These are phyloP conservation scores for Lagodon rhomboides DNA, from an alignment of 2,797 vertebrate species.

Conservation along the genomic window DNA sequence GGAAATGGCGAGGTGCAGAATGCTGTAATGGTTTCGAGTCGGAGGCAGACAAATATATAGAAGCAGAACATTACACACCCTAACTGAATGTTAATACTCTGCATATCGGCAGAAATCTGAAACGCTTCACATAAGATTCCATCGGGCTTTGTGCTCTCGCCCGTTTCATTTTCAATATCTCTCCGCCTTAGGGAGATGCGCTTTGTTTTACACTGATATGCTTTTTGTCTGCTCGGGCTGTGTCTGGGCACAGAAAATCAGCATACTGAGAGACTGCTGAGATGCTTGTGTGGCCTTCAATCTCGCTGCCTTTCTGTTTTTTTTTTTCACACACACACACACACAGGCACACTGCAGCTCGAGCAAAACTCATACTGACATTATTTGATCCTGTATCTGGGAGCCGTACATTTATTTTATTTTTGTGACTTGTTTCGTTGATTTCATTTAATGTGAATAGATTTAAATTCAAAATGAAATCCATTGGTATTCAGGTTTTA, in stretches of 20 bases:
- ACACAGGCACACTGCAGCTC: conserved; percentile 7
- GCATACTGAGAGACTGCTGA: conserved; percentile 41
- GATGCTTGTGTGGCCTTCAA: conserved; percentile 52
- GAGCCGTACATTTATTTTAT: neutral
- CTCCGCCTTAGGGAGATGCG: conserved; percentile 69
- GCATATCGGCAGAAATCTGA: conserved; percentile 79
- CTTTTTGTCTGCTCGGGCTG: conserved; percentile 72
- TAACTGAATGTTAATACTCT: conserved; percentile 79
- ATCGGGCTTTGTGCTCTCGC: conserved; percentile 69
- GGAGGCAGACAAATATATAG: conserved; percentile 65
- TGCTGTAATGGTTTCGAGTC: conserved; percentile 57
- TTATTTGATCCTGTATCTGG: neutral
- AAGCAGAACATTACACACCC: conserved; percentile 68
- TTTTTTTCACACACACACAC: conserved; percentile 12
- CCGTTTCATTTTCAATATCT: conserved; percentile 79
- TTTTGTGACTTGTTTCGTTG: neutral
- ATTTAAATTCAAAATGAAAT: conserved; percentile 5
- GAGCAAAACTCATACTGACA: neutral
- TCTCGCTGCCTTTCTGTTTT: conserved; percentile 19
- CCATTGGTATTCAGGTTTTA: neutral
- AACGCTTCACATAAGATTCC: conserved; percentile 76
- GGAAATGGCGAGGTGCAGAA: conserved; percentile 54
- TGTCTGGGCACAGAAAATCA: conserved; percentile 60
- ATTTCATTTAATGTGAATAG: neutral
- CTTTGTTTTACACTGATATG: conserved; percentile 81